Percentiles rank a stretch among this genome's conserved stretches.
These are phyloP conservation scores for Onychomys leucogaster DNA, from an alignment of 2,797 vertebrate species.

Conservation along the genomic window DNA sequence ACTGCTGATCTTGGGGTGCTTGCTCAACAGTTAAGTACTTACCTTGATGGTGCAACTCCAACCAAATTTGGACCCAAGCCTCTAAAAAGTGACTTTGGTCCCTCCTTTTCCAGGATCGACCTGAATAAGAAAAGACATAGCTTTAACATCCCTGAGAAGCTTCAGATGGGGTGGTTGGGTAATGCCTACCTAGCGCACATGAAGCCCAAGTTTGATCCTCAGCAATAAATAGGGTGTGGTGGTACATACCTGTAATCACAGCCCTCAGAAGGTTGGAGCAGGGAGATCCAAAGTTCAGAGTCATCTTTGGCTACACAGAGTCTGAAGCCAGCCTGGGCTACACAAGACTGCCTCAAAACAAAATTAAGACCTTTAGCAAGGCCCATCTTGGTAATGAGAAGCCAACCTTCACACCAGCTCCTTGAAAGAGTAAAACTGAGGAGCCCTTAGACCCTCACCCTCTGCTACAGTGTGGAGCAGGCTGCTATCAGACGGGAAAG, in stretches of 20 bases:
- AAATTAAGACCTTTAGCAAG: neutral
- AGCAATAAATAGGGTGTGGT: neutral
- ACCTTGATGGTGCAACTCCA: constrained; percentile 99
- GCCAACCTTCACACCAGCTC: neutral
- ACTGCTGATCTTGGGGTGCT: rapidly evolving
- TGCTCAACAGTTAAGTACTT: constrained; percentile 67
- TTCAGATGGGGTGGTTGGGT: neutral
- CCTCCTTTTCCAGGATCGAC: constrained; percentile 99
- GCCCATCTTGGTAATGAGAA: neutral
- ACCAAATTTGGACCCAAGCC: constrained; percentile 98
- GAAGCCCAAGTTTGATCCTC: neutral
- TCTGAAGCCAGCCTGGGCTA: neutral
- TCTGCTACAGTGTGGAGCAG: neutral
- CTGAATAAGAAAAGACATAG: constrained; percentile 86
- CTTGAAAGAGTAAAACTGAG: neutral
- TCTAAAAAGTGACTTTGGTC: constrained; percentile 97
- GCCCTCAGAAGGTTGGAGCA: neutral
- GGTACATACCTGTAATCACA: neutral
- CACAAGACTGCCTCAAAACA: neutral
- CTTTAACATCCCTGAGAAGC: neutral
- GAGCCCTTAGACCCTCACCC: neutral
- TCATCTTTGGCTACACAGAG: neutral
- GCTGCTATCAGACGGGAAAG: neutral
- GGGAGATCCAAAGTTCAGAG: neutral
- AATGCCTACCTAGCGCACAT: too few relatives aligned